These are phyloP conservation scores for Glaucomys volans DNA, from an alignment of 2,113 vertebrate species.

Conservation along the genomic window DNA sequence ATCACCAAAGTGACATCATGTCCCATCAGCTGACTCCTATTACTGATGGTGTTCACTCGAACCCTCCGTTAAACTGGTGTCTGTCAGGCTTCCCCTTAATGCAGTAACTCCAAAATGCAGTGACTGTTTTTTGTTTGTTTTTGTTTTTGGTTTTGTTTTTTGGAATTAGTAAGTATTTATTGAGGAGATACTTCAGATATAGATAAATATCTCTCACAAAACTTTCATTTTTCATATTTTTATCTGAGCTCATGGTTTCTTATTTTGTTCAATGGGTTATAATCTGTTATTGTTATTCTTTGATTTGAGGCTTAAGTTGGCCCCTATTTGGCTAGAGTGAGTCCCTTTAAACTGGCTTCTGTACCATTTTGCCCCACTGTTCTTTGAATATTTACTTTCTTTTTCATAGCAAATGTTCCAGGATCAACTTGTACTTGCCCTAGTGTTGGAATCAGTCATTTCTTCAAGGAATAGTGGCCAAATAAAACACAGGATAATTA, in stretches of 20 bases:
- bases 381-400: constrained; percentile 6
- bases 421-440: not conserved
- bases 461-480: constrained; percentile 49
- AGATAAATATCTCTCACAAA: not conserved
- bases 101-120: not conserved
- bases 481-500: constrained; percentile 28
- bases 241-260: not conserved
- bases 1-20: not conserved
- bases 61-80: not conserved
- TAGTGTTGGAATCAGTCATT: not conserved
- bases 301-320: not conserved
- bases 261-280: not conserved
- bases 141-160: too few species aligned
- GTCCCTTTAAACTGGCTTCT: not conserved
- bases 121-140: not conserved
- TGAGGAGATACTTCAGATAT: not conserved
- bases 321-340: not conserved
- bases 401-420: not conserved
- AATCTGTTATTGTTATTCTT: constrained; percentile 18
- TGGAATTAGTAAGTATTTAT: constrained; percentile 16
- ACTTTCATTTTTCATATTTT: not conserved
- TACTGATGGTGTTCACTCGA: not conserved
- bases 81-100: not conserved
- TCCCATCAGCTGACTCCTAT: not conserved
- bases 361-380: not conserved